Evolutionary conservation across 2,797 vertebrate species (phyloP), one percentile per base, ranked within the genome.

Genomic region (Esox masquinongy): DNA sequence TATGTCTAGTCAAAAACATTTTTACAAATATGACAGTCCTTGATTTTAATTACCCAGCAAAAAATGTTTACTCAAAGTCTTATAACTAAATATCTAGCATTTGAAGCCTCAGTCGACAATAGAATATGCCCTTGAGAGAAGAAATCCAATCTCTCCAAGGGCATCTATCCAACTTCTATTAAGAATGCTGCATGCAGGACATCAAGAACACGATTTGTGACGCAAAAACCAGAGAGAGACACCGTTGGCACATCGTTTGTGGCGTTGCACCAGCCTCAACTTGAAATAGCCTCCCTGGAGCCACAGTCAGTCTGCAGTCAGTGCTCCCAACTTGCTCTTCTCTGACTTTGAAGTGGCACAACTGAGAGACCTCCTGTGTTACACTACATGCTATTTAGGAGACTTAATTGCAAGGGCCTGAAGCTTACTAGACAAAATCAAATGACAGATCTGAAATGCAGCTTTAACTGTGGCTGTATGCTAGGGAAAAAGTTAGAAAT

Each of bases 281-380:
- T 68, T n/a, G 29, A 24, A 82, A 83, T 70, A 73, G 53, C 1
- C 66, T 75, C 72, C 53, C 15, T 24, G 26, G 49, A 70, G 69
- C 70, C 72, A 51, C 76, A 19, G 63, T 61, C 56, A 61, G 56
- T 26, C 56, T 24, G 56, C 22, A 24, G 56, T 24, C 22, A 17
- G 56, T 72, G 70, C 75, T 82, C 68, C 81, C 49, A 49, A 82
- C 61, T 79, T 84, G 85, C 79, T 79, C 19, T n/a, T 49, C 22
- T 56, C 29, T 17, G 22, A 29, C 66, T 68, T 68, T 86, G 72
- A 89, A 82, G 80, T 70, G 50, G 39, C 70, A 70, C 29, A 7
- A 50, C 73, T 7, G 49, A 31, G 63, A 70, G 74, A 76, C 53
- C 70, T 50, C 19, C 39, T 12, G 19, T 69, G 80, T 83, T 74